These are phyloP conservation scores for Dryoscopus gambensis DNA, from an alignment of 2,113 vertebrate genomes.

Conservation along the genomic window DNA sequence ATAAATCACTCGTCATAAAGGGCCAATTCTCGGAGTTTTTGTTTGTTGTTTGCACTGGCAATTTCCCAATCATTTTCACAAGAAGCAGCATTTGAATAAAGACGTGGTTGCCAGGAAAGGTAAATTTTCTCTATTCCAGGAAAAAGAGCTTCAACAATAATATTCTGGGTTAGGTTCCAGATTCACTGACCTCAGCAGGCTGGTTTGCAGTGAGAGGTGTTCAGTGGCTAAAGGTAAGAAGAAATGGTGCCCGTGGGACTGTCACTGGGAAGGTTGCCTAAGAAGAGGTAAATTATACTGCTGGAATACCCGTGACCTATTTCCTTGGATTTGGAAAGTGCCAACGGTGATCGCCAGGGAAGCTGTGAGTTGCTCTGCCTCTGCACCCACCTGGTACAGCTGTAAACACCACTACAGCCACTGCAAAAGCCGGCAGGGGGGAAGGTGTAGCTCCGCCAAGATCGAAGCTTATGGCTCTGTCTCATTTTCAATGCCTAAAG, in stretches of 20 bases:
- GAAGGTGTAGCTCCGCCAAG: background rate
- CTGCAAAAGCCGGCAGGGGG: background rate
- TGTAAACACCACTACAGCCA: background rate
- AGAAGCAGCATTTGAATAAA: background rate
- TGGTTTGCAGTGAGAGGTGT: background rate
- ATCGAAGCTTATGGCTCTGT: background rate
- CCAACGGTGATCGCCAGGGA: background rate
- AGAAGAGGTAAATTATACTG: background rate
- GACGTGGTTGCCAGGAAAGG: background rate
- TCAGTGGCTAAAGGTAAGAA: background rate
- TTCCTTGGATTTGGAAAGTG: background rate
- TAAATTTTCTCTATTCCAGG: background rate
- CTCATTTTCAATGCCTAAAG: background rate
- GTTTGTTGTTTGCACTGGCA: slow-evolving; percentile 22
- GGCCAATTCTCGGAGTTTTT: background rate
- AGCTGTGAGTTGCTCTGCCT: background rate
- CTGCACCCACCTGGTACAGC: fast-evolving
- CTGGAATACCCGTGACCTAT: background rate
- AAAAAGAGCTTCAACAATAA: background rate
- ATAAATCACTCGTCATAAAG: slow-evolving; percentile 1
- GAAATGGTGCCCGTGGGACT: background rate
- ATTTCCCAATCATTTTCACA: slow-evolving; percentile 27
- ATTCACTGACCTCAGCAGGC: background rate
- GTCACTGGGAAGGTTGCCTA: background rate
- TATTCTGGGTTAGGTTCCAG: background rate